A percentile compares a stretch with the other conserved stretches of the same genome.
phyloP scores from a whole-genome alignment of 92 coral and sea anemone species.

The Paragorgia papillata region DNA sequence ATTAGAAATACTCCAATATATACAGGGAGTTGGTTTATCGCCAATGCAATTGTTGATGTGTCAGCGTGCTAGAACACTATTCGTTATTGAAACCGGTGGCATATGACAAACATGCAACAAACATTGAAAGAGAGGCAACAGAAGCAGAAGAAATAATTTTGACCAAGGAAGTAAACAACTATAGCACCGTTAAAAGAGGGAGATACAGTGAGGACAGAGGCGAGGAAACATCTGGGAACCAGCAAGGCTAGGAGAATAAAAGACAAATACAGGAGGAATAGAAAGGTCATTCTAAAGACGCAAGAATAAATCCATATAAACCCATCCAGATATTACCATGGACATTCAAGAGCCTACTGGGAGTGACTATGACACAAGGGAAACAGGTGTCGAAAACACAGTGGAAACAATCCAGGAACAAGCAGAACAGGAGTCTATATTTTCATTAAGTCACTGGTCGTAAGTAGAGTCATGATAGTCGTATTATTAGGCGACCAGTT shows the following conservation, averaged over 20 bases:
- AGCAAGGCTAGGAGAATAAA: constrained; percentile 26
- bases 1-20: constrained; percentile 39
- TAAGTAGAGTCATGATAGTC: constrained; percentile 16
- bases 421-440: constrained; percentile 8
- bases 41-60: constrained; percentile 55
- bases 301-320: background rate
- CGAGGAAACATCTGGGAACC: constrained; percentile 50
- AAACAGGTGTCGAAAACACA: constrained; percentile 1
- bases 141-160: constrained; percentile 23
- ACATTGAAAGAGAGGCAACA: constrained; percentile 7
- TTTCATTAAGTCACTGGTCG: constrained; percentile 14
- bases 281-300: constrained; percentile 46
- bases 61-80: constrained; percentile 37
- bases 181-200: constrained; percentile 33
- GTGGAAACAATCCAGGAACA: background rate
- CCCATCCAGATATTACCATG: constrained; percentile 4
- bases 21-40: constrained; percentile 42
- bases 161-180: constrained; percentile 44
- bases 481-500: constrained; percentile 2
- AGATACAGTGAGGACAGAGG: constrained; percentile 53
- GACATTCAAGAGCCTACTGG: constrained; percentile 2
- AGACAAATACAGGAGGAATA: constrained; percentile 43
- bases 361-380: too few relatives aligned
- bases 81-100: constrained; percentile 37
- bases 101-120: constrained; percentile 34